Evolutionary conservation across 1,140 invertebrate genomes (phyloP).

Genomic region (Coelopa frigida): DNA sequence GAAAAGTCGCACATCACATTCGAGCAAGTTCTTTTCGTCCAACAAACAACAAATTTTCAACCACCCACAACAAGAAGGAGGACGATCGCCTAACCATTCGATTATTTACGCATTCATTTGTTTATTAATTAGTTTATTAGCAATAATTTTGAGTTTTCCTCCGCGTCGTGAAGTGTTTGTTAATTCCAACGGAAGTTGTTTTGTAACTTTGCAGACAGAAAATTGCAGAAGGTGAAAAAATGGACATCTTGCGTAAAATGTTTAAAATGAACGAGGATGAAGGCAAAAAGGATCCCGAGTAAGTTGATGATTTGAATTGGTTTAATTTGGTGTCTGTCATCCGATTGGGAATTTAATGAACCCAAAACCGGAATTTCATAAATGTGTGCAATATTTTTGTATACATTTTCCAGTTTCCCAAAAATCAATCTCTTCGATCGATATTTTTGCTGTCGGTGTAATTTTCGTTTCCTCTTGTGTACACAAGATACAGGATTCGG

Average conservation of each 20-base stretch:
- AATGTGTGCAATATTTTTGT: neutral
- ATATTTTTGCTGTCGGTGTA: neutral
- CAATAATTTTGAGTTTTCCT: too few relatives aligned
- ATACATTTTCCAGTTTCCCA: neutral
- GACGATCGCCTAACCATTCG: too few relatives aligned
- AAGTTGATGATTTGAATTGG: constrained; percentile 17
- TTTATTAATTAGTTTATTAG: too few relatives aligned
- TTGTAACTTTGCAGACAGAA: neutral
- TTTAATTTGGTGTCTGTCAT: neutral
- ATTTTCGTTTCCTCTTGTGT: too few relatives aligned
- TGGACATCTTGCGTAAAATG: constrained; percentile 43
- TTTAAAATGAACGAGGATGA: constrained; percentile 32
- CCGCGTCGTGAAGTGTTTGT: too few relatives aligned
- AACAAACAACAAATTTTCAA: too few relatives aligned
- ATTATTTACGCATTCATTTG: too few relatives aligned
- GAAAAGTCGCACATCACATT: too few relatives aligned
- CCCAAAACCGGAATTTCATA: neutral
- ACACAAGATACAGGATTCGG: neutral
- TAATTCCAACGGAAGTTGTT: too few relatives aligned
- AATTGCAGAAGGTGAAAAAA: constrained; percentile 8
- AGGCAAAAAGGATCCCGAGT: constrained; percentile 23
- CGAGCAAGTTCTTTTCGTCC: too few relatives aligned
- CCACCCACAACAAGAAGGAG: too few relatives aligned
- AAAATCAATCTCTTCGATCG: neutral
- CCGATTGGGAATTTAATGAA: neutral